Evolutionary conservation across 2,888 invertebrate genomes (phyloP), one percentile per base, ranked within the genome.

Genomic region (Adela reaumurella): DNA sequence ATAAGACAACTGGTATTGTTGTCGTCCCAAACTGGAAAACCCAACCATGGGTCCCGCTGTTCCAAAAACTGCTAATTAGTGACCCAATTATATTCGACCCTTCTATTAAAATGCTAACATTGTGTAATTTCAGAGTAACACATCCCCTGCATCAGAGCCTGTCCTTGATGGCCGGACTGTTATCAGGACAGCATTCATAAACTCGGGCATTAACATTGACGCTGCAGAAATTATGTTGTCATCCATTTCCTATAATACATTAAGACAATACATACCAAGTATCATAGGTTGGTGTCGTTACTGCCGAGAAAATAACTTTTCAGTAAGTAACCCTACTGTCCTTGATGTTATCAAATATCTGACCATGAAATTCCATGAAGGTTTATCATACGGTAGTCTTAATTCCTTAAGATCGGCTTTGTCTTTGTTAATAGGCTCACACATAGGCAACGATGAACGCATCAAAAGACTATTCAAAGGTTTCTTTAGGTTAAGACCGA

Each of bases 21-120:
- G 50, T 55, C 16, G 54, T 56, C n/a, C 55, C 56, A 10, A 17
- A 45, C 8, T 56, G 54, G 55, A 24, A 46, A 19, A 46, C 54
- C 10, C 54, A 56, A 51, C 51, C 56, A n/a, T 56, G 56, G 57
- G 53, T 46, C 43, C 54, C 56, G 6, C 41, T 55, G 17, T 55
- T 54, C 41, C 20, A 46, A 6, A 46, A 46, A 18, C 3, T 45
- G 10, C 10, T 45, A 11, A 20, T 45, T 19, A 17, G 8, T 19
- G 17, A 43, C 3, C 35, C 35, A 35, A 35, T 35, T 8, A 4
- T 35, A 14, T 35, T 35, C 35, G 35, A 35, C 11, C 35, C 35
- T 35, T 35, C 35, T 35, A 14, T 35, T 14, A 3, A 35, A 14
- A 35, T 35, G 35, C 35, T 35, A 14, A 35, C 35, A 35, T 35